Base-by-base conservation (phyloP, 1,140 invertebrate species). In the Sesamia nonagrioides region DNA sequence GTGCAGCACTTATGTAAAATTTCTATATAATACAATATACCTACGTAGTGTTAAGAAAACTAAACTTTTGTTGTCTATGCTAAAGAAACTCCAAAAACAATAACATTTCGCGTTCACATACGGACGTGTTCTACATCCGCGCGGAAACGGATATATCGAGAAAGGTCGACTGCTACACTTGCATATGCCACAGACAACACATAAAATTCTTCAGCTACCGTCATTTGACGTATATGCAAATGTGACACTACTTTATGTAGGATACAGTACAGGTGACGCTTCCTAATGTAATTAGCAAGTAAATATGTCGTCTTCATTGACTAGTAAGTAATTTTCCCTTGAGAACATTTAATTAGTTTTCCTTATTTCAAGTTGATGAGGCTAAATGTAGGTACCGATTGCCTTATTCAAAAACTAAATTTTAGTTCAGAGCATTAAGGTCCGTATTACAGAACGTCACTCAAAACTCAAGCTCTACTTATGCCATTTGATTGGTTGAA, bases 141-240 rank as follows among this genome's bases (percentile, higher is more conserved):
- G 27, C 79, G 82, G 82, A 83, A 83, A 79, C 77, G 73, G 77
- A 79, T 35, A 79, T 35, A 45, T 60, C 18, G 75, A 61, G 52
- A 60, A 75, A 83, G 82, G 82, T 83, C 79, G 61, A 63, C 73
- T 69, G 66, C 66, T 69, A 50, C 66, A 69, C 42, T 72, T 15
- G 60, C 60, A 66, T 5, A 56, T 8, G 33, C 21, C 27, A 60
- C n/a, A 18, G 61, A 35, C 37, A 21, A 61, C 58, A 37, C n/a
- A 61, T 42, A 66, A 66, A 40, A 66, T 66, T 42, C 17, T 42
- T 66, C 11, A 13, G 6, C 61, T 66, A 66, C 37, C 61, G 37
- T 66, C 61, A 45, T 8, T 42, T 66, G 37, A 66, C 37, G 37
- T 1, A 66, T 63, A 66, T 66, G 61, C 17, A 66, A 66, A 66